A percentile compares a stretch with the other conserved stretches of the same genome.
Conservation (phyloP, 2,113 vertebrate species). For the Pyrgilauda ruficollis region DNA sequence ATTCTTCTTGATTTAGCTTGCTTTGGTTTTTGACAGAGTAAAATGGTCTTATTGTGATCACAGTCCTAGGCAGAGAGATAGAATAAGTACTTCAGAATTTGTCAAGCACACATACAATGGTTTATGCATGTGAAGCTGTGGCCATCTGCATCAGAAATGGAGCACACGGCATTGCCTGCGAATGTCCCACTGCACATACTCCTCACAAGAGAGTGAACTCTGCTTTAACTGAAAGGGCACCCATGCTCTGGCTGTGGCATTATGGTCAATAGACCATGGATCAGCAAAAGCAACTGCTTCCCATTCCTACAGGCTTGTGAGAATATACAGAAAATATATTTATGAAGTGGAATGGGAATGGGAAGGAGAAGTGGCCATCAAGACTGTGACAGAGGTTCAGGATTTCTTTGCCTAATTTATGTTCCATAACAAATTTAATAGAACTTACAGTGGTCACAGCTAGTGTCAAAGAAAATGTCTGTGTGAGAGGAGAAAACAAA, state of each 20-base stretch:
- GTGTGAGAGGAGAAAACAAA: background rate
- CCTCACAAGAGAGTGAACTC: background rate
- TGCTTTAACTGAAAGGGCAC: background rate
- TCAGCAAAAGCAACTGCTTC: background rate
- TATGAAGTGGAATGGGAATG: background rate
- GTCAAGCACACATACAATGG: too few relatives aligned
- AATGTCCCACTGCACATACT: background rate
- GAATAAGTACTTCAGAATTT: background rate
- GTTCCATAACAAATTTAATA: background rate
- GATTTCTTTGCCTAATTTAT: background rate
- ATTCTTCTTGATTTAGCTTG: background rate
- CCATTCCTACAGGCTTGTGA: background rate
- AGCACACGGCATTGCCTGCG: background rate
- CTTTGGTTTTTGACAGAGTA: background rate
- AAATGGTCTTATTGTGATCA: background rate
- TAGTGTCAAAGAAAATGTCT: background rate
- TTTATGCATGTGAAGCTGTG: background rate
- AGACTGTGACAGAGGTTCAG: background rate
- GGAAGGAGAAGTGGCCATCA: background rate
- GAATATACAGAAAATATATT: background rate
- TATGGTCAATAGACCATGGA: background rate
- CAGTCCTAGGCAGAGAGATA: background rate
- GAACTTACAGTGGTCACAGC: background rate
- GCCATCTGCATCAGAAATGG: background rate
- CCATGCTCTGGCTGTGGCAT: background rate